phyloP scores from a whole-genome alignment of 2,888 invertebrate genomes.

The Uloborus plumipes region DNA sequence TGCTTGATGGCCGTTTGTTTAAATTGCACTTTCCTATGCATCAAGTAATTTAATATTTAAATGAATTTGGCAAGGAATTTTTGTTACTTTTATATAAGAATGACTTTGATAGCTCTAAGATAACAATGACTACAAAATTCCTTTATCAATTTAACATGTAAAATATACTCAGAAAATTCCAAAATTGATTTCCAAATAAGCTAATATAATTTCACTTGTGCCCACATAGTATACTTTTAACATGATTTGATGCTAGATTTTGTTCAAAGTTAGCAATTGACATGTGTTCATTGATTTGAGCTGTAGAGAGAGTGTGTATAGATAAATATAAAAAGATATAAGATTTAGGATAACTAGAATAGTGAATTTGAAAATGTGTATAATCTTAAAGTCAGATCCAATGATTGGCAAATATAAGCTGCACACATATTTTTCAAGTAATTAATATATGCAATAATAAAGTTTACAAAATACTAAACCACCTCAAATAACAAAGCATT shows the following conservation, averaged over 20 bases:
- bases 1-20: not conserved
- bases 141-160: constrained; percentile 45
- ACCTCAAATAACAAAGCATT: constrained; percentile 45
- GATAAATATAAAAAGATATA: constrained; percentile 58
- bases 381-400: constrained; percentile 53
- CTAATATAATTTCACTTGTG: constrained; percentile 45
- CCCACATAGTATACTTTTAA: constrained; percentile 25
- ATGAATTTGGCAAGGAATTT: not conserved
- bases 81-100: constrained; percentile 33
- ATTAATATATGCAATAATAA: constrained; percentile 38
- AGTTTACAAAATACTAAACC: constrained; percentile 56
- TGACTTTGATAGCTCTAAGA: constrained; percentile 36
- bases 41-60: not conserved
- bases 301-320: constrained; percentile 45
- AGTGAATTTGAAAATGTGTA: constrained; percentile 62
- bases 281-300: constrained; percentile 43
- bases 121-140: constrained; percentile 43
- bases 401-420: constrained; percentile 57
- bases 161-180: constrained; percentile 56
- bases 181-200: constrained; percentile 57
- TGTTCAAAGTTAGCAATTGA: constrained; percentile 45
- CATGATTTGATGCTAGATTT: constrained; percentile 26
- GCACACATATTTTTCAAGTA: constrained; percentile 49
- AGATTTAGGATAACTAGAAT: constrained; percentile 50
- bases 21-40: constrained; percentile 27